Percentiles rank a stretch among this genome's conserved stretches.
phyloP scores from a whole-genome alignment of 1,140 invertebrate genomes.

The Hetaerina americana region DNA sequence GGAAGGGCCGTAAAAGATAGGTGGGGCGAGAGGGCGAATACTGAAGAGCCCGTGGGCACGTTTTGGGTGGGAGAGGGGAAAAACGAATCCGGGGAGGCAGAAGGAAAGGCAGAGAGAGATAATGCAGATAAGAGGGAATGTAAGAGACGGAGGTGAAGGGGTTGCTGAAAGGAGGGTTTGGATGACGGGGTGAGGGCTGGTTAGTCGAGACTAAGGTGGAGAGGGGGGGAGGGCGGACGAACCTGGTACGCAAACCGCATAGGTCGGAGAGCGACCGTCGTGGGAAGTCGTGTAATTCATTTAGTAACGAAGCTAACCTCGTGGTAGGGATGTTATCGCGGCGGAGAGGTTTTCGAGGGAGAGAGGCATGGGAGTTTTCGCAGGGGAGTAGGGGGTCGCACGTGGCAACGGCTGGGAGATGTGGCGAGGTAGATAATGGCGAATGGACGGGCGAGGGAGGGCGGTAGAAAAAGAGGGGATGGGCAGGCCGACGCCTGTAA shows the following conservation, averaged over 20 bases:
- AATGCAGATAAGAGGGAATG: not conserved
- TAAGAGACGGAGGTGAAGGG: not conserved
- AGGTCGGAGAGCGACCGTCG: not conserved
- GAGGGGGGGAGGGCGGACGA: too few relatives aligned
- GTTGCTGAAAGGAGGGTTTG: too few relatives aligned
- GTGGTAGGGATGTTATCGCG: not conserved
- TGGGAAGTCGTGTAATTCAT: not conserved
- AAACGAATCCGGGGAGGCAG: not conserved
- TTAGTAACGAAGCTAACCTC: not conserved
- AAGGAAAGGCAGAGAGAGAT: not conserved
- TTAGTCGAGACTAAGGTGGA: too few relatives aligned
- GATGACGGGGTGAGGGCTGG: too few relatives aligned
- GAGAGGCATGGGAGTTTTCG: not conserved
- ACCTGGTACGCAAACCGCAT: too few relatives aligned
- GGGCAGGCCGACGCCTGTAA: too few relatives aligned
- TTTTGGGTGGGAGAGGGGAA: not conserved
- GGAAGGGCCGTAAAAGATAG: too few relatives aligned
- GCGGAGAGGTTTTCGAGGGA: not conserved
- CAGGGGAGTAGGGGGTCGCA: not conserved
- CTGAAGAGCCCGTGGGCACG: not conserved
- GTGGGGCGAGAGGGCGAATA: not conserved
- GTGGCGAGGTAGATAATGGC: not conserved
- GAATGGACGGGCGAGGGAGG: too few relatives aligned
- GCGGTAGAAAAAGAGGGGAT: too few relatives aligned
- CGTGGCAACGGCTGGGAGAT: not conserved